These are phyloP conservation scores for Trogon surrucura DNA, from an alignment of 2,113 vertebrate species.

Conservation along the genomic window DNA sequence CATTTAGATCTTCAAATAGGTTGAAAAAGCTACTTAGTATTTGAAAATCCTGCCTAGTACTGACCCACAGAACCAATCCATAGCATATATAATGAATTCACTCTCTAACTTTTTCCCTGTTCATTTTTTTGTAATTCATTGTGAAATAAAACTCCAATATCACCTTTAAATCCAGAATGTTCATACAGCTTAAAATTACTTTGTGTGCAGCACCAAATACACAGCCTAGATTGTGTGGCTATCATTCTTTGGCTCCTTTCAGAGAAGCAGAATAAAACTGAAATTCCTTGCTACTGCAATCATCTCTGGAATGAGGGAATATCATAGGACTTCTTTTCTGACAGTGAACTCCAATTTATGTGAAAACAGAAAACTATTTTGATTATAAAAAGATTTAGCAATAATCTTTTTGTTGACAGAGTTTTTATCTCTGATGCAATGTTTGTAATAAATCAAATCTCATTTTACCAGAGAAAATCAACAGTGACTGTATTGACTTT, in stretches of 20 bases:
- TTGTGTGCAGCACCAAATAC: background rate
- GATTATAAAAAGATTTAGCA: background rate
- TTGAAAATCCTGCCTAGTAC: background rate
- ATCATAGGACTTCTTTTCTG: background rate
- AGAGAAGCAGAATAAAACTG: background rate
- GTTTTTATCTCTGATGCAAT: constrained; percentile 2
- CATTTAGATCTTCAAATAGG: background rate
- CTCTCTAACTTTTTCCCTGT: background rate
- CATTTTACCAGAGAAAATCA: background rate
- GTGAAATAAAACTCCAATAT: background rate
- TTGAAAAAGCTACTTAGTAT: background rate
- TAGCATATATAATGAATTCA: fast-evolving
- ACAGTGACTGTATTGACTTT: background rate
- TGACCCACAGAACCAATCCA: background rate
- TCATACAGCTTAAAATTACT: background rate
- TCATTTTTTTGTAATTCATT: background rate
- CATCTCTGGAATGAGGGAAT: background rate
- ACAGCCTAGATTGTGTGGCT: background rate
- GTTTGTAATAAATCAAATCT: constrained; percentile 31
- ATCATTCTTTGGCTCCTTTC: background rate
- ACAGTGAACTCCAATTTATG: background rate
- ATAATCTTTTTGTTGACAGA: background rate
- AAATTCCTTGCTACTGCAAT: background rate
- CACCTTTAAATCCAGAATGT: background rate
- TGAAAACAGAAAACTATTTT: constrained; percentile 9